A percentile compares a stretch with the other conserved stretches of the same genome.
Evolutionary conservation across 53 echinoderm and acorn worm species (phyloP).

Genomic region (Echinometra lucunter): DNA sequence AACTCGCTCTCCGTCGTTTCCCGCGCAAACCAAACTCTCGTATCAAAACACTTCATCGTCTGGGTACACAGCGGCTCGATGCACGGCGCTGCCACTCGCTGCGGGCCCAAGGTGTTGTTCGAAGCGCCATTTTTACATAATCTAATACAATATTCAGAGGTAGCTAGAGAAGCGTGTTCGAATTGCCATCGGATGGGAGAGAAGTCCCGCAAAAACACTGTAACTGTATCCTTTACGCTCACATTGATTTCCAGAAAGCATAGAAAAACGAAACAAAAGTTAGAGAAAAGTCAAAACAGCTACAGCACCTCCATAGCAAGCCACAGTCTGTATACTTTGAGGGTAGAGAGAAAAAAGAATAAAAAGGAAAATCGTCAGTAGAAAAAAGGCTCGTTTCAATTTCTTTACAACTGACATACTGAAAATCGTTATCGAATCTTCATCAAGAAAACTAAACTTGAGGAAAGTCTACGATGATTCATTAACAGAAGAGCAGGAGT

Average conservation of each 20-base stretch:
- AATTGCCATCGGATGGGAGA: constrained; percentile 18
- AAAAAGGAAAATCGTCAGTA: background rate
- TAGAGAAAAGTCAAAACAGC: background rate
- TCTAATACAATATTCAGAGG: constrained; percentile 56
- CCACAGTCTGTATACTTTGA: background rate
- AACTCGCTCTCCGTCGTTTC: background rate
- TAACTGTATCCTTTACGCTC: constrained; percentile 48
- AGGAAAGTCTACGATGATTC: too few relatives aligned
- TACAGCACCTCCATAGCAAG: background rate
- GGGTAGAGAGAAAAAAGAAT: background rate
- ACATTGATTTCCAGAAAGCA: constrained; percentile 15
- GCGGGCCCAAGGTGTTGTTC: background rate
- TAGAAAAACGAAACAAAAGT: background rate
- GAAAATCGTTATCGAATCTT: background rate
- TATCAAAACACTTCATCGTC: constrained; percentile 36
- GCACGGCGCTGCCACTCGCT: background rate
- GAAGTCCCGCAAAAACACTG: constrained; percentile 43
- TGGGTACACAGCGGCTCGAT: background rate
- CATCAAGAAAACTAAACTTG: too few relatives aligned
- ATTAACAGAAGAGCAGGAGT: too few relatives aligned
- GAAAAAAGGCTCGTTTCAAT: background rate
- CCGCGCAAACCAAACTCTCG: constrained; percentile 34
- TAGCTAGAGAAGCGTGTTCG: background rate
- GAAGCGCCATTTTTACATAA: constrained; percentile 44
- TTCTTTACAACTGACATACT: background rate